Base-by-base conservation (phyloP, 2,888 invertebrate species). In the Listrodromus nycthemerus region DNA sequence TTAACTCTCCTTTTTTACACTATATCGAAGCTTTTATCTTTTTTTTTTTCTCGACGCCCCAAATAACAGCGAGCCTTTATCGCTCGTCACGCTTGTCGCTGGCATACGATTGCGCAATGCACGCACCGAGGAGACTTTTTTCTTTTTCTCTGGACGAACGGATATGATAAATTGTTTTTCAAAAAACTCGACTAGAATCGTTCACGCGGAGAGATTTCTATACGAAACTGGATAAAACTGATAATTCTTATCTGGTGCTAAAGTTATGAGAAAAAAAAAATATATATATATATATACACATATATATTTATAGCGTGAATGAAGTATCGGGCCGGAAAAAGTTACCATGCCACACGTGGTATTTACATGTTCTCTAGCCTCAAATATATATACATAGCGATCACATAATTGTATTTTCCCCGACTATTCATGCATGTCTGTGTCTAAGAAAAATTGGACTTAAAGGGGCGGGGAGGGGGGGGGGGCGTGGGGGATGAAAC, bases 21-120 rank as follows among this genome's bases (percentile, higher is more conserved):
- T 19, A 16, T 27, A 19, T 8, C 58, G 52, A 45, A 70, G 27
- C 19, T 19, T 21, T 79, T 50, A 21, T 50, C 33, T 37, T 41
- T 52, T 21, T 24, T 37, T 41, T 52, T 21, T 24, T 45, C 70
- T 71, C 50, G n/a, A 37, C 41, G 67, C 37, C 70, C 30, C 50
- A 37, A 45, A 65, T 69, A 65, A 52, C 37, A 70, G 55, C 30
- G 66, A 48, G 67, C 41, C 75, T 50, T 70, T 71, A 80, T 85
- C 80, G 41, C 30, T 27, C 10, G 67, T 80, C 61, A 66, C 74
- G 65, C 50, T 80, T 75, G 58, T 80, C 75, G 50, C 61, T 50
- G n/a, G 75, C 74, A 71, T 52, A 33, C 58, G 63, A 78, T 84
- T 80, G 75, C 80, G 78, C 84, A 84, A 86, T 71, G 33, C 63